Conservation (phyloP, 2,888 invertebrate species). For the Sinohyriopsis cumingii region DNA sequence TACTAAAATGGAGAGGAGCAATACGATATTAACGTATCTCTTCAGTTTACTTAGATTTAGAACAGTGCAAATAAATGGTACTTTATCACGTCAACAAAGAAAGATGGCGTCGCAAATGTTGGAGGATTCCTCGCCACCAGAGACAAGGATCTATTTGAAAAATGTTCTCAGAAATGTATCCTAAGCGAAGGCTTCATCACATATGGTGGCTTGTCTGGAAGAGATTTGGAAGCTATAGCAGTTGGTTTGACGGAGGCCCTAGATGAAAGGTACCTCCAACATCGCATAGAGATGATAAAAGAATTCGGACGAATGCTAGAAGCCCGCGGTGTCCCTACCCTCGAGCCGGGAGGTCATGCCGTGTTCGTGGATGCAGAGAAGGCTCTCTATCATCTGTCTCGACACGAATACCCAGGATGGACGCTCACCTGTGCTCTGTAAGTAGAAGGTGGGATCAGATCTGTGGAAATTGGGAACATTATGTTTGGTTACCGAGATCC, state of each 20-base stretch:
- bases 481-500: background rate
- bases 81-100: constrained; percentile 3
- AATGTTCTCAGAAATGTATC: constrained; percentile 2
- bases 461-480: background rate
- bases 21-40: no score
- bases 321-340: constrained; percentile 5
- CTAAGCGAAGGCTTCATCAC: constrained; percentile 18
- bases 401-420: constrained; percentile 2
- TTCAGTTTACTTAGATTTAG: no score
- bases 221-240: constrained; percentile 22
- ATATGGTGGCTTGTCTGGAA: constrained; percentile 22
- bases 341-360: constrained; percentile 14
- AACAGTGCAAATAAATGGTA: no score
- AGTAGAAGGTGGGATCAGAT: constrained; percentile 2
- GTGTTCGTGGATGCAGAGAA: constrained; percentile 15
- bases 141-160: constrained; percentile 2
- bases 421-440: constrained; percentile 17
- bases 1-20: no score
- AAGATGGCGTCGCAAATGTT: constrained; percentile 20
- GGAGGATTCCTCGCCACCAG: constrained; percentile 15
- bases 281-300: constrained; percentile 10
- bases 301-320: constrained; percentile 7
- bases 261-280: constrained; percentile 12
- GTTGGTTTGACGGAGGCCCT: constrained; percentile 15
- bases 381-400: constrained; percentile 6